Evolutionary conservation across 37 sponge, comb jelly and placozoan genomes (phyloP).

Genomic region (Chondrosia reniformis): DNA sequence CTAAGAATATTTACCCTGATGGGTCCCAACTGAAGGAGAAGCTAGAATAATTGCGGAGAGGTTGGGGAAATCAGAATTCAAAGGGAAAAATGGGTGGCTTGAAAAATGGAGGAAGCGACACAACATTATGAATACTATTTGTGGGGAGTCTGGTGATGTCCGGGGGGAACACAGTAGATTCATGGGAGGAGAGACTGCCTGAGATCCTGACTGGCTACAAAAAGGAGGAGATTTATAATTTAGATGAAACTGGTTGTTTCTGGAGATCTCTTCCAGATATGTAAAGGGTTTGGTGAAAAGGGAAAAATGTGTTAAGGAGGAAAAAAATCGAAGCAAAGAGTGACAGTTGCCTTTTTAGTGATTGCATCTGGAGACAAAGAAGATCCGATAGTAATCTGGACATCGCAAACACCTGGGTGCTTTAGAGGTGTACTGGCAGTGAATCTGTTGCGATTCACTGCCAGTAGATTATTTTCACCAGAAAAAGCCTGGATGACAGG

Average conservation of each 20-base stretch:
- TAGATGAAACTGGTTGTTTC: neutral
- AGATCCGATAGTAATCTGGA: neutral
- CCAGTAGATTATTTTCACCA: too few relatives aligned
- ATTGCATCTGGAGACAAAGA: neutral
- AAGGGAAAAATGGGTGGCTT: neutral
- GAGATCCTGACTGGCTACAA: neutral
- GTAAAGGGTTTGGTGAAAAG: neutral
- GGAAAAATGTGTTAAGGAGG: neutral
- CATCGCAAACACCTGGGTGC: neutral
- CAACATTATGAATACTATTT: neutral
- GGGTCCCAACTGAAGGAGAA: neutral
- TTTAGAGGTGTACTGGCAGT: conserved; percentile 1
- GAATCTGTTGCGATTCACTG: neutral
- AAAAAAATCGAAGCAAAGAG: neutral
- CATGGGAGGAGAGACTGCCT: neutral
- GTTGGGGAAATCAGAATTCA: neutral
- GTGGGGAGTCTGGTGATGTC: neutral
- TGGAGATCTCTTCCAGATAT: neutral
- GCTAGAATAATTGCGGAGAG: neutral
- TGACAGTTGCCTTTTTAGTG: neutral
- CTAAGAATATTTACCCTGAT: neutral
- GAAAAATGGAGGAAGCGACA: neutral
- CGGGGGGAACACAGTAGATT: neutral
- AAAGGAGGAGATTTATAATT: neutral
- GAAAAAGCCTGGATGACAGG: conserved; percentile 7